Conservation (phyloP, 2,797 vertebrate genomes). For the Manis crassicaudata region DNA sequence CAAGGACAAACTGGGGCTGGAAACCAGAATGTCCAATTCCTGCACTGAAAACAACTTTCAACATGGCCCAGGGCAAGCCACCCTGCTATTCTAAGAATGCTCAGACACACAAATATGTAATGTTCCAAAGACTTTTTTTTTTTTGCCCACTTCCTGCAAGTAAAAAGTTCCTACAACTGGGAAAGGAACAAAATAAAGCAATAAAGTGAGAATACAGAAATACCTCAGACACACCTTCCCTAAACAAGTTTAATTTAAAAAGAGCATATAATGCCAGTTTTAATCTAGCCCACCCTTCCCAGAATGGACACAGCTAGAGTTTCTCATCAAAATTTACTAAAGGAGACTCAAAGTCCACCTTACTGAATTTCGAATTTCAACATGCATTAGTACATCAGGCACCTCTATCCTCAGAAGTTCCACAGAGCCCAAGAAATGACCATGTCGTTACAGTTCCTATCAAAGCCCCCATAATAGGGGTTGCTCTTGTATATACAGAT, state of each 20-base stretch:
- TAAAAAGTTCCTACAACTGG: constrained; percentile 49
- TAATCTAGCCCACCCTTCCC: background rate
- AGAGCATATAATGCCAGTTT: background rate
- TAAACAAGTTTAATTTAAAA: background rate
- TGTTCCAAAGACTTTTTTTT: constrained; percentile 38
- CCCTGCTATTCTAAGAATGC: constrained; percentile 62
- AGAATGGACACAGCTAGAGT: background rate
- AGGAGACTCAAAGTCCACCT: background rate
- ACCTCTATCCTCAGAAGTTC: background rate
- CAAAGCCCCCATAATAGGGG: background rate
- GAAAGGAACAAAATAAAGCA: constrained; percentile 40
- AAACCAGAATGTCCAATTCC: constrained; percentile 43
- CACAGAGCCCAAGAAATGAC: background rate
- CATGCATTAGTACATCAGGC: background rate
- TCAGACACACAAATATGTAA: constrained; percentile 38
- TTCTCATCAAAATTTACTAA: constrained; percentile 24
- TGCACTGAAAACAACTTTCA: constrained; percentile 57
- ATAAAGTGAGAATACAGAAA: background rate
- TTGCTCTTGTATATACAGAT: background rate
- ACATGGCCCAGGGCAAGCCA: constrained; percentile 21
- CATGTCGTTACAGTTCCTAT: background rate
- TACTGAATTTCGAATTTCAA: constrained; percentile 33
- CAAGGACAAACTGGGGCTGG: background rate
- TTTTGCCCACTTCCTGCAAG: background rate
- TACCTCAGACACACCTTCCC: background rate